A percentile compares a stretch with the other conserved stretches of the same genome.
These are phyloP conservation scores for Xiphophorus couchianus DNA, from an alignment of 2,113 vertebrate genomes.

Conservation along the genomic window DNA sequence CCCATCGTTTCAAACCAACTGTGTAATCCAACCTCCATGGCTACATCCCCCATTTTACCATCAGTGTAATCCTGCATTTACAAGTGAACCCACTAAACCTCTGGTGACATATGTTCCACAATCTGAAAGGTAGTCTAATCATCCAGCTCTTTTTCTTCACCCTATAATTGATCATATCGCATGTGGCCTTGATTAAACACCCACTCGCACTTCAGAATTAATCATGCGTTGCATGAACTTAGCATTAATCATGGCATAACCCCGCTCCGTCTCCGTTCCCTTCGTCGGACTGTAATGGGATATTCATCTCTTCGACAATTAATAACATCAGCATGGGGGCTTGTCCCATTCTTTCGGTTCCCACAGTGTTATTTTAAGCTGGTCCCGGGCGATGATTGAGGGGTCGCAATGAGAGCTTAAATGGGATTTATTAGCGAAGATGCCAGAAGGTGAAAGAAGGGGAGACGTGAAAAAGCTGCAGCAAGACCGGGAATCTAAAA, in stretches of 20 bases:
- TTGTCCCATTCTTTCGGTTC: slow-evolving; percentile 52
- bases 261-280: slow-evolving; percentile 74
- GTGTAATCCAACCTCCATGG: slow-evolving; percentile 55
- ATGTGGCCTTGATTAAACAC: slow-evolving; percentile 78
- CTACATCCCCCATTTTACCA: slow-evolving; percentile 43
- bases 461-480: slow-evolving; percentile 45
- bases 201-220: slow-evolving; percentile 75
- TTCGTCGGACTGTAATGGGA: slow-evolving; percentile 78
- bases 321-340: slow-evolving; percentile 73
- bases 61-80: slow-evolving; percentile 55
- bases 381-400: slow-evolving; percentile 75
- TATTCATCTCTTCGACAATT: slow-evolving; percentile 82
- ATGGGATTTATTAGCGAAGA: slow-evolving; percentile 79
- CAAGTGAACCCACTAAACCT: slow-evolving; percentile 65
- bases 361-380: slow-evolving; percentile 80
- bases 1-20: slow-evolving; percentile 50
- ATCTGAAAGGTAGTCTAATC: slow-evolving; percentile 73
- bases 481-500: slow-evolving; percentile 7
- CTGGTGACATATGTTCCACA: slow-evolving; percentile 68
- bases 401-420: slow-evolving; percentile 71
- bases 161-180: slow-evolving; percentile 77
- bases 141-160: slow-evolving; percentile 57
- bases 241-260: slow-evolving; percentile 76
- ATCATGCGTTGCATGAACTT: slow-evolving; percentile 77
- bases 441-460: slow-evolving; percentile 41